phyloP scores from a whole-genome alignment of 2,113 vertebrate genomes.

The Labrus mixtus region DNA sequence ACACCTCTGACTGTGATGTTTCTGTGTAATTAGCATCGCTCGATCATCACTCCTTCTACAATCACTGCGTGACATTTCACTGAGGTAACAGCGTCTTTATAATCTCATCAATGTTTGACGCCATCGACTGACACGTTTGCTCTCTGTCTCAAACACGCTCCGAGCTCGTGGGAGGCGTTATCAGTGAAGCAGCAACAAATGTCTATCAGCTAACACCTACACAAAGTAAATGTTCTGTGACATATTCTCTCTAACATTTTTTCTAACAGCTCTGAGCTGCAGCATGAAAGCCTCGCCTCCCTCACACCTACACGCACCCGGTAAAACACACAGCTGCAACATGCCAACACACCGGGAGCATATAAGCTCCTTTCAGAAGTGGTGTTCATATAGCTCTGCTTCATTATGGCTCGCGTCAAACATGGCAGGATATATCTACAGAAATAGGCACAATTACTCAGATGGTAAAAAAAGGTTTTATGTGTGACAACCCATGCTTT shows the following conservation, averaged over 20 bases:
- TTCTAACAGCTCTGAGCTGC: slow-evolving; percentile 15
- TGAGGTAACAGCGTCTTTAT: slow-evolving; percentile 5
- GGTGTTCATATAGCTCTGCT: neutral
- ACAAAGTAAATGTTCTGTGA: slow-evolving; percentile 24
- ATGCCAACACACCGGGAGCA: neutral
- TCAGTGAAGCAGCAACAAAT: slow-evolving; percentile 44
- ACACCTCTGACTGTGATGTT: neutral
- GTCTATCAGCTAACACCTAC: slow-evolving; percentile 40
- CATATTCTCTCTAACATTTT: slow-evolving; percentile 29
- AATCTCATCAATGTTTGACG: slow-evolving; percentile 17
- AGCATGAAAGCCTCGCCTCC: slow-evolving; percentile 9
- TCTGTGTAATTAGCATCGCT: slow-evolving; percentile 4
- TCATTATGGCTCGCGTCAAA: neutral
- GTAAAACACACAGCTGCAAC: slow-evolving; percentile 21
- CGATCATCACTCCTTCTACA: slow-evolving; percentile 4
- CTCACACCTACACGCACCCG: slow-evolving; percentile 16
- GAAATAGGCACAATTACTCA: neutral
- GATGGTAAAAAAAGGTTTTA: neutral
- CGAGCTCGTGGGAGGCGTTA: slow-evolving; percentile 31
- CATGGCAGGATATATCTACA: neutral
- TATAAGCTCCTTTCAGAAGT: neutral
- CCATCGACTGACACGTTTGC: slow-evolving; percentile 15
- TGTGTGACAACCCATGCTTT: neutral
- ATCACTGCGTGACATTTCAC: neutral
- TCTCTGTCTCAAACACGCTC: neutral